These are phyloP conservation scores for Agriotes lineatus DNA, from an alignment of 2,888 invertebrate species.

Conservation along the genomic window DNA sequence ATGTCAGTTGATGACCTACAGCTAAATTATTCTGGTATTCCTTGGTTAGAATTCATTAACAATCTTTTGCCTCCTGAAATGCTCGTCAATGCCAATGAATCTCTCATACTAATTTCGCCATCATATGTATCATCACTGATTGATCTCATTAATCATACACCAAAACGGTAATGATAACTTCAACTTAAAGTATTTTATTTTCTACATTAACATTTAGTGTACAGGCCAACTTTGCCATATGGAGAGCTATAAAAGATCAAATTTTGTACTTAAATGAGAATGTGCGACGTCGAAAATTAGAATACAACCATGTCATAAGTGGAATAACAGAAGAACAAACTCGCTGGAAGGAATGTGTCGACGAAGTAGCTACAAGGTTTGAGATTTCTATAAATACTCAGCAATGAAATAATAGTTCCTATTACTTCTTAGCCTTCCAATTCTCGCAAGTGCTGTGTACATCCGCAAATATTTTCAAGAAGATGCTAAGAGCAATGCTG, in stretches of 20 bases:
- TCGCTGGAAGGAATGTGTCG: slow-evolving; percentile 86
- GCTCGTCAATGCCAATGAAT: slow-evolving; percentile 60
- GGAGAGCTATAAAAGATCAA: slow-evolving; percentile 84
- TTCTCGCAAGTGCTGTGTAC: slow-evolving; percentile 79
- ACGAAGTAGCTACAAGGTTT: slow-evolving; percentile 68
- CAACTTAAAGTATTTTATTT: neutral
- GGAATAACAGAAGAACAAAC: slow-evolving; percentile 84
- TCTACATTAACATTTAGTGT: slow-evolving; percentile 63
- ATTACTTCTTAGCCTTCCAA: slow-evolving; percentile 69
- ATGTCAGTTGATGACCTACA: slow-evolving; percentile 67
- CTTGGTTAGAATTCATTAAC: slow-evolving; percentile 67
- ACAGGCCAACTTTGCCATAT: slow-evolving; percentile 89
- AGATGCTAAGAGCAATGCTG: slow-evolving; percentile 38
- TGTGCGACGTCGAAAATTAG: slow-evolving; percentile 78
- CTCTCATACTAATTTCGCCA: slow-evolving; percentile 68
- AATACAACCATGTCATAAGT: slow-evolving; percentile 80
- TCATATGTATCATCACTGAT: slow-evolving; percentile 63
- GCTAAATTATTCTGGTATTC: slow-evolving; percentile 61
- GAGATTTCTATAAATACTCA: too few relatives aligned
- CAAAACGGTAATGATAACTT: slow-evolving; percentile 41
- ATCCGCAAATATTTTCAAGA: slow-evolving; percentile 70
- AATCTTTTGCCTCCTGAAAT: slow-evolving; percentile 60
- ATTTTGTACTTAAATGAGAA: slow-evolving; percentile 81
- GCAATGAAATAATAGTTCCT: too few relatives aligned
- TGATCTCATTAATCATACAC: slow-evolving; percentile 43